These are phyloP conservation scores for Diabrotica virgifera DNA, from an alignment of 1,140 invertebrate genomes.

Conservation along the genomic window DNA sequence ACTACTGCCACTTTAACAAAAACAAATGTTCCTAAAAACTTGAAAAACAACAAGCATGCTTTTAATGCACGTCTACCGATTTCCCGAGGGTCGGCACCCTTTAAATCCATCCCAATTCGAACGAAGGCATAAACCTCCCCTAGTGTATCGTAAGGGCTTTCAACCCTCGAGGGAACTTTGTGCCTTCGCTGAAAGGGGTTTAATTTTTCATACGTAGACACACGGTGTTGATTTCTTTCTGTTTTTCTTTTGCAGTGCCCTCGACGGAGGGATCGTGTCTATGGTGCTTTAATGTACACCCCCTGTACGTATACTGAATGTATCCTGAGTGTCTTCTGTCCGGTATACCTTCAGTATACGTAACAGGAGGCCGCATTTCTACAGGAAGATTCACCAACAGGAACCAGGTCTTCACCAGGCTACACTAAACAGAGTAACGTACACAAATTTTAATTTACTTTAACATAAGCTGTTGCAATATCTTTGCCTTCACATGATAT, in stretches of 20 bases:
- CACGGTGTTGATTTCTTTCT: conserved; percentile 2
- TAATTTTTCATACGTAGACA: neutral
- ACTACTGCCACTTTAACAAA: neutral
- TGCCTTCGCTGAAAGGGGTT: neutral
- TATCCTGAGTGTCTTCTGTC: conserved; percentile 97
- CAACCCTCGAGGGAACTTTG: neutral
- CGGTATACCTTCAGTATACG: conserved; percentile 99
- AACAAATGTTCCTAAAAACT: too few species aligned
- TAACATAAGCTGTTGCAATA: too few species aligned
- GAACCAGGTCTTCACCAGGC: neutral
- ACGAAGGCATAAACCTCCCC: neutral
- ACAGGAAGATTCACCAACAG: conserved; percentile 45
- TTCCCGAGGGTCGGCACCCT: conserved; percentile 34
- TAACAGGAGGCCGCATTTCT: conserved; percentile 89
- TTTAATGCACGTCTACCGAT: neutral
- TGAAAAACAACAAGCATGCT: too few species aligned
- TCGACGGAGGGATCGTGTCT: conserved; percentile 6
- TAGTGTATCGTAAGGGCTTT: neutral
- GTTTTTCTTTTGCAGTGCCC: neutral
- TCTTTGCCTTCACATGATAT: too few species aligned
- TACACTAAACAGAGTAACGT: too few species aligned
- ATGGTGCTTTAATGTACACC: conserved; percentile 62
- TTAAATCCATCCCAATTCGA: conserved; percentile 43
- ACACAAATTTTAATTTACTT: too few species aligned
- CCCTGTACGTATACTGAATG: conserved; percentile 99